Base-by-base conservation (phyloP, 2,888 invertebrate species). In the Pandemis corylana region DNA sequence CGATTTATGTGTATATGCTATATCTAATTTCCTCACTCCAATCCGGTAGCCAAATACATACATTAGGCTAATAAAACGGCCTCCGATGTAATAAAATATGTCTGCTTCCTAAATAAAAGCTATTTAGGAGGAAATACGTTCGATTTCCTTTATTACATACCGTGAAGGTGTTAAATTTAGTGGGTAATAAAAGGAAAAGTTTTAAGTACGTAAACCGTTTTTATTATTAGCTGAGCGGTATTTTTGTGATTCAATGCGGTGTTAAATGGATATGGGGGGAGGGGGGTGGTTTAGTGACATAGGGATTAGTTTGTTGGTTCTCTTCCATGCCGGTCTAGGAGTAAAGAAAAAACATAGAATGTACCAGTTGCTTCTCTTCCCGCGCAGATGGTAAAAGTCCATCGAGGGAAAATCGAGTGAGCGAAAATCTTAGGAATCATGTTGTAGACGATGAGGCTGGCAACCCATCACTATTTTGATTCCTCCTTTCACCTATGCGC, bases 151-250 rank as follows among this genome's bases (percentile, higher is more conserved):
- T 75, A 75, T 75, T 67, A 67, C 74, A 70, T 5, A 56, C 68
- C 70, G 75, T 75, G 67, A 75, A 75, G 75, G 75, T 75, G 75
- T 75, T 56, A 71, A 75, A 75, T 70, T 75, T 75, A 75, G 70
- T 67, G 41, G 66, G 70, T 56, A 56, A 53, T 75, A 75, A 75
- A 75, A 62, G 74, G 64, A 41, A 66, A 74, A 70, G 53, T 75
- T 75, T 68, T 71, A 53, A 62, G 36, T 63, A 70, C 75, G 67
- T 75, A 63, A 53, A 67, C 62, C 66, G 61, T 66, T 71, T 74
- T 71, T 70, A 66, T 71, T 75, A 75, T 71, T 71, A 71, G 66
- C 67, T 71, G 41, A 46, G 67, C n/a, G n/a, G 56, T 67, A 53
- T 67, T 59, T 67, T 20, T n/a, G 67, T 41, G 20, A 41, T 41